phyloP scores from a whole-genome alignment of 2,113 vertebrate species.

The Centrocercus urophasianus region DNA sequence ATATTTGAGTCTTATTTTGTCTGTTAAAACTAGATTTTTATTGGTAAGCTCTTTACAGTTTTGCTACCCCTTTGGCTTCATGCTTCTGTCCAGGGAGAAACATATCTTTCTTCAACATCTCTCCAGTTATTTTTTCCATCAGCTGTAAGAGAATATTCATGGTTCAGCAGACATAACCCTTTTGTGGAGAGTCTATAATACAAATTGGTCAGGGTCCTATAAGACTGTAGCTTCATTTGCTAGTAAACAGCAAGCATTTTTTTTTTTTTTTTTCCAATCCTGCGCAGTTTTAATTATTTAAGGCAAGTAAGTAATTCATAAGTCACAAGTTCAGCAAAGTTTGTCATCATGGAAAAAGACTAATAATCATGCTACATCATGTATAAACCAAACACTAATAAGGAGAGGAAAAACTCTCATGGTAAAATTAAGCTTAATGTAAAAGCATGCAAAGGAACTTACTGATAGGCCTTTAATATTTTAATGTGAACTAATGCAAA shows the following conservation, averaged over 20 bases:
- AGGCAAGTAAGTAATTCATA: background rate
- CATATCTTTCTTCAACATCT: background rate
- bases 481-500: slow-evolving; percentile 7
- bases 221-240: background rate
- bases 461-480: slow-evolving; percentile 13
- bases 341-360: background rate
- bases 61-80: background rate
- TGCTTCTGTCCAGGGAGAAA: background rate
- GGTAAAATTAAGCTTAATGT: background rate
- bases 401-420: background rate
- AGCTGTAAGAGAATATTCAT: background rate
- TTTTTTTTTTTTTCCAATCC: background rate
- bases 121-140: background rate
- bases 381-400: background rate
- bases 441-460: background rate
- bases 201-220: background rate
- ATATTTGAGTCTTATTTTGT: background rate
- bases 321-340: background rate
- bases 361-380: background rate
- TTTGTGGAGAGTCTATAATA: background rate
- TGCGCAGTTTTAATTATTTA: background rate
- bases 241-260: background rate
- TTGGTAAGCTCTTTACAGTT: background rate
- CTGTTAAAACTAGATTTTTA: background rate
- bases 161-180: background rate